Base-by-base conservation (phyloP, 2,797 vertebrate species). In the Dermochelys coriacea region DNA sequence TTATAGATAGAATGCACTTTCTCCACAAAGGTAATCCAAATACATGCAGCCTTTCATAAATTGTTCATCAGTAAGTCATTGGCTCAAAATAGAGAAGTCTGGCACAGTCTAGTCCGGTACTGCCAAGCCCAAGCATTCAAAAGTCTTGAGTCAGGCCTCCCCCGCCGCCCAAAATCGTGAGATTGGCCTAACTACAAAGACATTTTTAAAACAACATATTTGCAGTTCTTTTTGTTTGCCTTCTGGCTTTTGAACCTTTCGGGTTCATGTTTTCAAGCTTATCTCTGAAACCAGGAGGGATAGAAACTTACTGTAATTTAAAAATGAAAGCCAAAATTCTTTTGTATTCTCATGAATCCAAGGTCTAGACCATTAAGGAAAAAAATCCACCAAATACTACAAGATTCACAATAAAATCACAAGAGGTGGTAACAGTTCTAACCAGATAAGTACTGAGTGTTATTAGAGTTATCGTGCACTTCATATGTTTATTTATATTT, bases 331-430 rank as follows among this genome's bases (percentile, higher is more conserved):
- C 21, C 37, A 41, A 71, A 12, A 71, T 71, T 71, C 19, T 71
- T 41, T 41, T 25, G 19, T 90, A 80, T 29, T 83, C 55, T 71
- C 75, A 34, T 81, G 16, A 91, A 27, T 71, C 47, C 41, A 87
- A 57, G 91, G 49, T 18, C 55, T 0, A 55, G 16, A 29, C 7
- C 29, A 90, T 84, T 68, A 86, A 89, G 79, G 90, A 15, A 59
- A 88, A 84, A 91, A 89, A 94, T 87, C 27, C 68, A 21, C 27
- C 91, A 50, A 93, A 87, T 47, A 61, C 3, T 54, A 21, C 31
- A 71, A 23, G 29, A 85, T 3, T 5, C 31, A 71, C 8, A 75
- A 86, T 9, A 90, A 85, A 84, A 80, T 50, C 77, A 88, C 29
- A 85, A 77, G 19, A 91, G 80, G 8, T n/a, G 45, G 3, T 84